Evolutionary conservation across 1,140 invertebrate species (phyloP), one percentile per base, ranked within the genome.

Genomic region (Rhopalosiphum maidis): DNA sequence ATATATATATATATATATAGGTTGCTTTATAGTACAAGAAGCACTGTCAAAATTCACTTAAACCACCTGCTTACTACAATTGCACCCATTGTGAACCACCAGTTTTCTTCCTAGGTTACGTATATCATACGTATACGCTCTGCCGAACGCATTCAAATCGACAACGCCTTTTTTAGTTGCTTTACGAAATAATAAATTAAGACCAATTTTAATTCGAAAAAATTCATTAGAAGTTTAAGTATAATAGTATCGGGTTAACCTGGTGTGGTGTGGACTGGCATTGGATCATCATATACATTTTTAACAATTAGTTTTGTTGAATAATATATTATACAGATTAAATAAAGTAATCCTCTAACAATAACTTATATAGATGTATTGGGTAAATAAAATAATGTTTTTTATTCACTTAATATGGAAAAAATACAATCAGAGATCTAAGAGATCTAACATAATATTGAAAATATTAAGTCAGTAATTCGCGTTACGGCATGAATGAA

Each of bases 11-110:
- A 43, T 85, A 43, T n/a, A 68, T n/a, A n/a, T 15, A 30, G 30
- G n/a, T 68, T 68, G 5, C n/a, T 77, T 77, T 77, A 77, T 77
- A 48, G 43, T 51, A 35, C 46, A 48, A 35, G 86, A 23, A 86
- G 25, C 85, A 86, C 41, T 30, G 85, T 46, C 41, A 86, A 86
- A 43, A 86, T 86, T 86, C 85, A 43, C 43, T 86, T 86, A 86
- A 86, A 86, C 41, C 41, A 86, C 85, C 85, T 86, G 85, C 85
- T 86, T 30, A 86, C 41, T 46, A 86, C 85, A 30, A 86, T 41
- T 46, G 11, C 41, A 30, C 43, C 23, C 43, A 86, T 86, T 43
- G 41, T 46, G 46, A 86, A 46, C 41, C 11, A 46, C 85, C 85
- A 85, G 37, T 68, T n/a, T 82, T 37, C 23, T 15, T 46, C 41